phyloP scores from a whole-genome alignment of 2,797 vertebrate species.

The Manis crassicaudata region DNA sequence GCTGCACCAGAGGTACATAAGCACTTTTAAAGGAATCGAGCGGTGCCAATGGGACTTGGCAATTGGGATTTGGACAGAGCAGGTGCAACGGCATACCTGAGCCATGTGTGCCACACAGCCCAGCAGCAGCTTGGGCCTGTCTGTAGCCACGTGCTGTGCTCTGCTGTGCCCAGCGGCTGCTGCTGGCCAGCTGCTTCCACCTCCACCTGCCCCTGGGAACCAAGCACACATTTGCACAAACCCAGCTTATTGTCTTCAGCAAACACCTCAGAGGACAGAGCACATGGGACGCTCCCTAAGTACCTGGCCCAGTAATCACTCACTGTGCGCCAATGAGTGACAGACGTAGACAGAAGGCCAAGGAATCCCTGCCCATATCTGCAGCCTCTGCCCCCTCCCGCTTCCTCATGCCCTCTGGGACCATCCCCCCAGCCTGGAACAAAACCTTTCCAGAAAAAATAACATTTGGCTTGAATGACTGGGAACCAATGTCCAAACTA shows the following conservation, averaged over 20 bases:
- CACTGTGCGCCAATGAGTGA: too few relatives aligned
- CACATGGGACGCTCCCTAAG: too few relatives aligned
- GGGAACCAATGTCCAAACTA: too few relatives aligned
- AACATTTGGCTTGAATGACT: rapidly evolving
- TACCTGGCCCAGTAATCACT: too few relatives aligned
- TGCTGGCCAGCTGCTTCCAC: neutral
- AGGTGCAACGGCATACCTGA: too few relatives aligned
- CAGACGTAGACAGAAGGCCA: too few relatives aligned
- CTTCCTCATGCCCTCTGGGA: neutral
- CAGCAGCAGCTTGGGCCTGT: too few relatives aligned
- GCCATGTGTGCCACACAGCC: too few relatives aligned
- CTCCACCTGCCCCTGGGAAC: neutral
- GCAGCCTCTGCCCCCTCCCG: neutral
- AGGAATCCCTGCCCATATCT: rapidly evolving
- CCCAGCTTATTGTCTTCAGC: neutral
- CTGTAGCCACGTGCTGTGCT: too few relatives aligned
- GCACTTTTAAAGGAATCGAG: neutral
- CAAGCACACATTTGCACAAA: neutral
- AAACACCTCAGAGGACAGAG: neutral
- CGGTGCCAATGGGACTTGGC: rapidly evolving
- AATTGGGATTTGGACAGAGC: neutral
- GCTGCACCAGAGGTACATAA: rapidly evolving
- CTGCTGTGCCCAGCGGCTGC: neutral
- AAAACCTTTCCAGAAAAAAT: neutral
- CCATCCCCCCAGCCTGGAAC: neutral